Evolutionary conservation across 2,113 vertebrate species (phyloP).

Genomic region (Antennarius striatus): DNA sequence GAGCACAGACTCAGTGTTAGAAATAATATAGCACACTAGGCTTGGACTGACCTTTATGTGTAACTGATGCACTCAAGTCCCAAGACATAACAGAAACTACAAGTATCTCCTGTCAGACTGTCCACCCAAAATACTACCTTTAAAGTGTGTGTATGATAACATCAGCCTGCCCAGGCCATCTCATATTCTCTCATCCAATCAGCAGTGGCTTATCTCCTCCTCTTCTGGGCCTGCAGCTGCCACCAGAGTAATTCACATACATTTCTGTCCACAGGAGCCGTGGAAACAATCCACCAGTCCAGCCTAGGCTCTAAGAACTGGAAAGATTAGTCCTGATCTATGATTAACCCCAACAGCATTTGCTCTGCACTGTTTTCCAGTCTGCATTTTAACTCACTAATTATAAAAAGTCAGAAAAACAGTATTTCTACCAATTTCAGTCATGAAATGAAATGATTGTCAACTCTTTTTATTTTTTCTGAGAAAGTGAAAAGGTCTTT

Average conservation of each 20-base stretch:
- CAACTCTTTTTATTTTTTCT: no score
- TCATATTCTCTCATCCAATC: slow-evolving; percentile 76
- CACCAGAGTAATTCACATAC: slow-evolving; percentile 62
- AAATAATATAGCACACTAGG: not conserved
- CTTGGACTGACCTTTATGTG: slow-evolving; percentile 53
- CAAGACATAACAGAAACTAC: slow-evolving; percentile 52
- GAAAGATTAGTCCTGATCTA: slow-evolving; percentile 64
- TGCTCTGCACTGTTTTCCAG: slow-evolving; percentile 32
- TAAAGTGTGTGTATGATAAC: slow-evolving; percentile 34
- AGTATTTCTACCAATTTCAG: no score
- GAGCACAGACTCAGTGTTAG: no score
- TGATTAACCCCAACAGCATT: slow-evolving; percentile 58
- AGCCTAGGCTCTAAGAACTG: slow-evolving; percentile 42
- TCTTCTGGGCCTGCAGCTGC: slow-evolving; percentile 76
- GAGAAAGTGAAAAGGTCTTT: no score
- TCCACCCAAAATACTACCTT: slow-evolving; percentile 56
- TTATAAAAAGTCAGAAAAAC: no score
- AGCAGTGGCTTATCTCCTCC: slow-evolving; percentile 75
- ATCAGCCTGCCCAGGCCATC: slow-evolving; percentile 46
- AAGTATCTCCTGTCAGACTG: slow-evolving; percentile 39
- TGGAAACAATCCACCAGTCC: slow-evolving; percentile 68
- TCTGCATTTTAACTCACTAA: not conserved
- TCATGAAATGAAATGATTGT: no score
- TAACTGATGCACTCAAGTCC: slow-evolving; percentile 40
- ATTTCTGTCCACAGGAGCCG: slow-evolving; percentile 50